Evolutionary conservation across 2,113 vertebrate genomes (phyloP).

Genomic region (Pelecanoides urinatrix): DNA sequence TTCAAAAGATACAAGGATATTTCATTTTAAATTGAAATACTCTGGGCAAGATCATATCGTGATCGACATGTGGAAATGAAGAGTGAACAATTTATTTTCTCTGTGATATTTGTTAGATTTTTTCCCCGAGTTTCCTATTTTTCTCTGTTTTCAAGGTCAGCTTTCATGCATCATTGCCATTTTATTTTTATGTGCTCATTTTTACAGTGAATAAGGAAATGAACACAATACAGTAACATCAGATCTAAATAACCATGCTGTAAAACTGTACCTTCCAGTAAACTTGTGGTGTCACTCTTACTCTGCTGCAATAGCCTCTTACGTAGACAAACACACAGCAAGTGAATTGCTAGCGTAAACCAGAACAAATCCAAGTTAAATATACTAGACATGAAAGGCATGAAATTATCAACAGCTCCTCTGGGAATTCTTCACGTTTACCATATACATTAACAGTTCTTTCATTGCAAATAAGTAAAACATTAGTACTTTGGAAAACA

Average conservation of each 20-base stretch:
- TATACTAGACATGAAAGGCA: background rate
- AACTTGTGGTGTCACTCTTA: constrained; percentile 32
- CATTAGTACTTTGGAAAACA: background rate
- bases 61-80: background rate
- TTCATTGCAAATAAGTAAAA: background rate
- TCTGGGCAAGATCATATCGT: background rate
- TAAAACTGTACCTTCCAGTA: constrained; percentile 39
- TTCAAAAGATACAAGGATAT: background rate
- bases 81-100: background rate
- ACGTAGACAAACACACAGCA: background rate
- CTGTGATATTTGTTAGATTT: background rate
- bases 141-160: background rate
- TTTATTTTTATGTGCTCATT: background rate
- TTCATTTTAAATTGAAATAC: background rate
- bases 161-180: constrained; percentile 7
- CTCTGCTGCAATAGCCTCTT: background rate
- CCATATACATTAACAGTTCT: background rate
- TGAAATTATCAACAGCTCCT: background rate
- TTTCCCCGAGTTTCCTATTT: background rate
- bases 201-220: background rate
- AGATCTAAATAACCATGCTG: background rate
- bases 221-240: background rate
- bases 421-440: background rate
- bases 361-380: background rate
- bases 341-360: background rate